A percentile compares a stretch with the other conserved stretches of the same genome.
Conservation (phyloP, 2,797 vertebrate species). For the Garrulus glandarius region DNA sequence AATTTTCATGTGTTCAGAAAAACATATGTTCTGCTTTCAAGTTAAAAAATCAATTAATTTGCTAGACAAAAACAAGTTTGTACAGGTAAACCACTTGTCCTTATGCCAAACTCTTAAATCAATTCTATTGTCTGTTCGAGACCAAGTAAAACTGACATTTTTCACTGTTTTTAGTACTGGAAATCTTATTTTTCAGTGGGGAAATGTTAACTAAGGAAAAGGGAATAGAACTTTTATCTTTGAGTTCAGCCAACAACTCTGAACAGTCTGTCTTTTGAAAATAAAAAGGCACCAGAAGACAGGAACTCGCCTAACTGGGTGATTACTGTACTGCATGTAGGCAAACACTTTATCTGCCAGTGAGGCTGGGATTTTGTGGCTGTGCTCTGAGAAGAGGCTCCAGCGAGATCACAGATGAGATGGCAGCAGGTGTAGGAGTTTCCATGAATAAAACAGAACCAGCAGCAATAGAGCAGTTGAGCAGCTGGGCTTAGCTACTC, state of each 20-base stretch:
- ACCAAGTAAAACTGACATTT: background rate
- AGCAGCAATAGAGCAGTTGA: background rate
- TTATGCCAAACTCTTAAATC: background rate
- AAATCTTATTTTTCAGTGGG: background rate
- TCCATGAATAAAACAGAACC: slow-evolving; percentile 25
- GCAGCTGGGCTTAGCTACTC: background rate
- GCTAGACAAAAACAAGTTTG: background rate
- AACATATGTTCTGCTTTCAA: background rate
- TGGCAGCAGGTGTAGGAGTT: background rate
- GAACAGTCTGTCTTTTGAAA: background rate
- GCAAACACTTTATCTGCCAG: background rate
- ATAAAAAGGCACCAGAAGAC: background rate
- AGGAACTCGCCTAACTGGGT: fast-evolving
- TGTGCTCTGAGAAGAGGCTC: background rate
- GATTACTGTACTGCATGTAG: background rate
- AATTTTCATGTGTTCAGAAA: background rate
- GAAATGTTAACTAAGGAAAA: background rate
- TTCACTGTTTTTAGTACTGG: background rate
- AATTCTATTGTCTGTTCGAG: background rate
- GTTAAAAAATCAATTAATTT: background rate
- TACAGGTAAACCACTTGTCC: background rate
- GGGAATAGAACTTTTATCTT: fast-evolving
- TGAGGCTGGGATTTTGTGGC: background rate
- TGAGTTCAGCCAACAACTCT: background rate
- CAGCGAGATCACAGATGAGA: background rate